Evolutionary conservation across 1,140 invertebrate genomes (phyloP).

Genomic region (Drosophila arawakana): DNA sequence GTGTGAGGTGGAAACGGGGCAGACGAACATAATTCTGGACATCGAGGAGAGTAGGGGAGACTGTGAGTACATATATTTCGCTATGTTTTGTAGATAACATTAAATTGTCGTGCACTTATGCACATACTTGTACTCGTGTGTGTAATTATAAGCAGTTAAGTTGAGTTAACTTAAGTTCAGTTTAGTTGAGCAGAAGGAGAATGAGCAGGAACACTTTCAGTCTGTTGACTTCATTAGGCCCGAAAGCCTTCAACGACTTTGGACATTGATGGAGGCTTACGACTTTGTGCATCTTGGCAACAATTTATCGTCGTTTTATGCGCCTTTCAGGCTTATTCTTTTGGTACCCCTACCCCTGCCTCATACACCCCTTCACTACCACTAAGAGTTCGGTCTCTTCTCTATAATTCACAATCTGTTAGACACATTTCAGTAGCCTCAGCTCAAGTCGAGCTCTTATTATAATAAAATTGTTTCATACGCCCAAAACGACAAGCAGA

Average conservation of each 20-base stretch:
- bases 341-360: not conserved
- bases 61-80: constrained; percentile 88
- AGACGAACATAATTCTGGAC: constrained; percentile 94
- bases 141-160: constrained; percentile 18
- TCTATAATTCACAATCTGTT: constrained; percentile 44
- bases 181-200: too few species aligned
- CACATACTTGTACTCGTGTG: constrained; percentile 2
- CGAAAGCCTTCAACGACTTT: constrained; percentile 43
- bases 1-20: constrained; percentile 90
- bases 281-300: constrained; percentile 25
- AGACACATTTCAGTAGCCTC: constrained; percentile 50
- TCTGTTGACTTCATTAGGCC: constrained; percentile 47
- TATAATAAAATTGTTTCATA: constrained; percentile 58
- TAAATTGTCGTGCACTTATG: not conserved
- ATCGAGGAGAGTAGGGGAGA: constrained; percentile 94
- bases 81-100: not conserved
- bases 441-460: constrained; percentile 34
- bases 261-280: constrained; percentile 44
- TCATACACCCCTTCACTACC: too few species aligned
- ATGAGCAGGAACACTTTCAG: constrained; percentile 34
- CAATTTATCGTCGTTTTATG: constrained; percentile 48
- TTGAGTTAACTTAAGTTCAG: constrained; percentile 16
- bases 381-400: not conserved
- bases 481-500: constrained; percentile 13
- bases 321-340: constrained; percentile 41